phyloP scores from a whole-genome alignment of 1,140 invertebrate genomes.

The Halictus rubicundus region DNA sequence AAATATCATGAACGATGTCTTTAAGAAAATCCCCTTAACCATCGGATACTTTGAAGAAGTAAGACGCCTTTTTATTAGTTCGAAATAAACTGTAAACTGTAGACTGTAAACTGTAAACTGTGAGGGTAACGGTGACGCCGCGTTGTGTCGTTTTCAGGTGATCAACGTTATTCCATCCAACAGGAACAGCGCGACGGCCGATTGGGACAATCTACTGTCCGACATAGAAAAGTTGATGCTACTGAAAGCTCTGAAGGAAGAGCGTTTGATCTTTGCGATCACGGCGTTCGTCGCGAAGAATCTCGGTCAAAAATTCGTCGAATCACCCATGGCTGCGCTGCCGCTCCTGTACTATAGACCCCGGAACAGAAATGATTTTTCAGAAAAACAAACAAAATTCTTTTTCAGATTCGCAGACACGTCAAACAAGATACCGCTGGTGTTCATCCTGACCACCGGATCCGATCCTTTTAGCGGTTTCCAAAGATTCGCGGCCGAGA shows the following conservation, averaged over 20 bases:
- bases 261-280: constrained; percentile 90
- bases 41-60: constrained; percentile 84
- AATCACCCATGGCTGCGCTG: constrained; percentile 85
- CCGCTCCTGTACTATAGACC: constrained; percentile 83
- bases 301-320: constrained; percentile 89
- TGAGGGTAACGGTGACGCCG: too few species aligned
- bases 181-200: constrained; percentile 70
- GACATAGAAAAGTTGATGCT: constrained; percentile 92
- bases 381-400: too few species aligned
- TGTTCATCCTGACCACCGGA: constrained; percentile 95
- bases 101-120: too few species aligned
- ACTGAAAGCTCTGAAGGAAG: constrained; percentile 89
- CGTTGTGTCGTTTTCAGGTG: constrained; percentile 76
- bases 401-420: constrained; percentile 86
- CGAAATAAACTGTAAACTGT: too few species aligned
- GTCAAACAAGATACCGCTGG: constrained; percentile 87
- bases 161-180: constrained; percentile 81
- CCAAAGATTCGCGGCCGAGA: constrained; percentile 89
- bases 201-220: constrained; percentile 84
- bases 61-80: constrained; percentile 18
- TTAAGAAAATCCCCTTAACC: constrained; percentile 81
- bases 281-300: constrained; percentile 89
- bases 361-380: constrained; percentile 9
- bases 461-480: constrained; percentile 93
- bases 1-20: constrained; percentile 80